Conservation (phyloP, 1,140 invertebrate genomes). For the Anagrus nilaparvatae region DNA sequence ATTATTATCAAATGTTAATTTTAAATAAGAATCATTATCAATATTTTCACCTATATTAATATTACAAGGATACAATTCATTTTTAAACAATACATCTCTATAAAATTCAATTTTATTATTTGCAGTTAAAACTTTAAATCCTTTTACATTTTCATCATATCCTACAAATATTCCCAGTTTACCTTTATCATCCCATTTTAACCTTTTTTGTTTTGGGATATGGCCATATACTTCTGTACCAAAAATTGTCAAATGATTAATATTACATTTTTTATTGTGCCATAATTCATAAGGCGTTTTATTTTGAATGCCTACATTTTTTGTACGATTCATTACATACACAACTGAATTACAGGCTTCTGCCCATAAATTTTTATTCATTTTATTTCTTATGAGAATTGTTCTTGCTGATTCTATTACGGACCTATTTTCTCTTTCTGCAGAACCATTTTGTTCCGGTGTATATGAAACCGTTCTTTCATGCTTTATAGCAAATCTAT, state of each 20-base stretch:
- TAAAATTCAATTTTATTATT: background rate
- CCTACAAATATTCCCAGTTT: slow-evolving; percentile 18
- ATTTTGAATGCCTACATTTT: slow-evolving; percentile 14
- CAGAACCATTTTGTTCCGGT: slow-evolving; percentile 28
- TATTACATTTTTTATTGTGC: slow-evolving; percentile 17
- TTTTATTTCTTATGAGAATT: slow-evolving; percentile 18
- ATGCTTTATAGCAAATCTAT: slow-evolving; percentile 8
- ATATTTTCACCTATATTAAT: slow-evolving; percentile 10
- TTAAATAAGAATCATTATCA: background rate
- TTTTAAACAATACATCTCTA: background rate
- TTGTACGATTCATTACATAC: slow-evolving; percentile 24
- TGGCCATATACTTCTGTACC: slow-evolving; percentile 25
- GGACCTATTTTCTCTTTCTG: slow-evolving; percentile 28
- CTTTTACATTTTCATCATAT: slow-evolving; percentile 13
- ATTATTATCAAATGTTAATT: background rate
- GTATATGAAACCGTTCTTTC: slow-evolving; percentile 21
- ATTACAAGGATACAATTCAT: slow-evolving; percentile 9
- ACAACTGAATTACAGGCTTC: slow-evolving; percentile 25
- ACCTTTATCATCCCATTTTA: slow-evolving; percentile 22
- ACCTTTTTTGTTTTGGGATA: slow-evolving; percentile 26
- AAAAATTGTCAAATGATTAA: slow-evolving; percentile 30
- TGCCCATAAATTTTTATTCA: slow-evolving; percentile 26
- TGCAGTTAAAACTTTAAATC: slow-evolving; percentile 11
- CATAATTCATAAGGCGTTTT: slow-evolving; percentile 25
- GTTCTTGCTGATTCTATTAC: slow-evolving; percentile 30